These are phyloP conservation scores for Phanerotoma sp. DNA, from an alignment of 2,888 invertebrate species.

Conservation along the genomic window DNA sequence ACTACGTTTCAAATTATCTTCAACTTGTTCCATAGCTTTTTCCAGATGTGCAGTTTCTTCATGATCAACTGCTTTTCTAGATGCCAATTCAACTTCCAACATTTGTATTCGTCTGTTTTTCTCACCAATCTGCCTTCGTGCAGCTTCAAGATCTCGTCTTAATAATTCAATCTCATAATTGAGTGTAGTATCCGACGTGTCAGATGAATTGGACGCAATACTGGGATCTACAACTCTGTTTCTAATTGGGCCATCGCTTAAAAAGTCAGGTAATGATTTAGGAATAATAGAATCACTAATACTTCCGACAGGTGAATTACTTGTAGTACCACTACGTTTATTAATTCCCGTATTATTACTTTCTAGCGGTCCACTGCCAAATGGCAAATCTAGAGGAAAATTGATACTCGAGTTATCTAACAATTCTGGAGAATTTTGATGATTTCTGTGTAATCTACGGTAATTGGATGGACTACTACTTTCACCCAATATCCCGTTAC, in stretches of 20 bases:
- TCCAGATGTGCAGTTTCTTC: conserved; percentile 61
- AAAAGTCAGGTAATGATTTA: conserved; percentile 69
- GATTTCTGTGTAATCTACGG: neutral
- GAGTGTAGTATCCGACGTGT: conserved; percentile 16
- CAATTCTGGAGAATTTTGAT: conserved; percentile 4
- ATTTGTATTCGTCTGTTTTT: conserved; percentile 59
- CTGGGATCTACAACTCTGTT: conserved; percentile 57
- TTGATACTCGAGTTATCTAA: conserved; percentile 32
- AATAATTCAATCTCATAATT: neutral
- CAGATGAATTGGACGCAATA: conserved; percentile 18
- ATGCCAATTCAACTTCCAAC: conserved; percentile 61
- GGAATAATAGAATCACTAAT: conserved; percentile 55
- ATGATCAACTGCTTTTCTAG: conserved; percentile 60
- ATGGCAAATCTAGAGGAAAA: conserved; percentile 51
- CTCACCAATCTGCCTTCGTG: conserved; percentile 60
- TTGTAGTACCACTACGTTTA: conserved; percentile 32
- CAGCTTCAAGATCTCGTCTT: conserved; percentile 37
- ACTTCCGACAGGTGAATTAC: conserved; percentile 31
- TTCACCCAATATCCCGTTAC: too few relatives aligned
- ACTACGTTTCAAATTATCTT: conserved; percentile 63
- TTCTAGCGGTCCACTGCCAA: conserved; percentile 13
- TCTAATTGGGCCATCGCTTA: conserved; percentile 68
- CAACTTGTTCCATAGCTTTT: conserved; percentile 63
- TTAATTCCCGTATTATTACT: neutral
- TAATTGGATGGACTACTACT: neutral